These are phyloP conservation scores for Carollia perspicillata DNA, from an alignment of 2,113 vertebrate species.

Conservation along the genomic window DNA sequence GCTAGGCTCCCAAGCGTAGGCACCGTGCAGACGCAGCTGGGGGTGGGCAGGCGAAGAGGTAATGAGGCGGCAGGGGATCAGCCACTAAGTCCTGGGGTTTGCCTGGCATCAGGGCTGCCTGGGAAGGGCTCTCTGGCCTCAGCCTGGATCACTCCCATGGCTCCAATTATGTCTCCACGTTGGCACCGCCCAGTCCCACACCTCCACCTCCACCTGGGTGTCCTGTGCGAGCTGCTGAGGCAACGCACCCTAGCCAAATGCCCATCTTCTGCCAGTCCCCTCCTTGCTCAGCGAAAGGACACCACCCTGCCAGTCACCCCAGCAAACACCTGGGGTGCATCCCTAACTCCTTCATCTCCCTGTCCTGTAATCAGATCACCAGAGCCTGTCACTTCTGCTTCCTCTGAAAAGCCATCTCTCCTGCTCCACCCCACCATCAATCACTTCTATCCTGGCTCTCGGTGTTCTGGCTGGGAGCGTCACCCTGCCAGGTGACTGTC, in stretches of 20 bases:
- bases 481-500: background rate
- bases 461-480: background rate
- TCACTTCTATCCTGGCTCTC: background rate
- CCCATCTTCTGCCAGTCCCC: background rate
- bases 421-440: background rate
- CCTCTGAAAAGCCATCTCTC: background rate
- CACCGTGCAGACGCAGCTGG: background rate
- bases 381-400: background rate
- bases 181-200: background rate
- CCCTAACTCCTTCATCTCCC: background rate
- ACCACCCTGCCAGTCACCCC: background rate
- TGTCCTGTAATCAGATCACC: background rate
- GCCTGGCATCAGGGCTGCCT: background rate
- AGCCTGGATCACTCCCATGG: background rate
- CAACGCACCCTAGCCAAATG: background rate
- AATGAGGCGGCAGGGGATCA: constrained; percentile 4
- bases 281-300: background rate
- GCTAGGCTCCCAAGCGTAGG: background rate
- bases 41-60: background rate
- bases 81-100: background rate
- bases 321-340: background rate
- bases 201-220: background rate
- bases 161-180: constrained; percentile 6
- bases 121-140: background rate
- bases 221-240: background rate